phyloP scores from a whole-genome alignment of 2,888 invertebrate species.

The Eudasyphora cyanicolor region DNA sequence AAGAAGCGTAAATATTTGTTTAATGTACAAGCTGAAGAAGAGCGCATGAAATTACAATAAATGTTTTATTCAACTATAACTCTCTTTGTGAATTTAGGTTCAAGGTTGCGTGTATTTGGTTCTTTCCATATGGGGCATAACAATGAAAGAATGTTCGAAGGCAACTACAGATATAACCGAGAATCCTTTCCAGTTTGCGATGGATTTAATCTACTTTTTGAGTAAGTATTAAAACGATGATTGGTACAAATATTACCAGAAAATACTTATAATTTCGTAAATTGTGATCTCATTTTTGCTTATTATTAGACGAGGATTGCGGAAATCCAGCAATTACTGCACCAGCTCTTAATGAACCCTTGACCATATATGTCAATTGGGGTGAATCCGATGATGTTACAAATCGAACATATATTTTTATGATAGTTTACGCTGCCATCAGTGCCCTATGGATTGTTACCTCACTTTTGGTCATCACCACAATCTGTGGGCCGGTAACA shows the following conservation, averaged over 20 bases:
- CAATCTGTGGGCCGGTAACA: conserved; percentile 73
- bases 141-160: conserved; percentile 69
- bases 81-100: conserved; percentile 69
- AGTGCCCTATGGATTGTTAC: conserved; percentile 75
- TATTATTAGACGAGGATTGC: conserved; percentile 70
- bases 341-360: neutral
- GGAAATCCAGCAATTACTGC: conserved; percentile 65
- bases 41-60: neutral
- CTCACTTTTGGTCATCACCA: conserved; percentile 73
- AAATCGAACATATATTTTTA: conserved; percentile 73
- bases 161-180: conserved; percentile 66
- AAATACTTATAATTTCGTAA: neutral
- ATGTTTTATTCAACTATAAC: neutral
- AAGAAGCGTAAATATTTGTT: neutral
- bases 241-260: neutral
- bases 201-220: conserved; percentile 74
- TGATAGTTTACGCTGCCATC: conserved; percentile 73
- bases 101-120: conserved; percentile 75
- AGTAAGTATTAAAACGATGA: conserved; percentile 72
- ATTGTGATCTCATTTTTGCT: neutral
- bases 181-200: conserved; percentile 73
- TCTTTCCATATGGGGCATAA: conserved; percentile 75
- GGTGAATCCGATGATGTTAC: conserved; percentile 69
- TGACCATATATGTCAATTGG: conserved; percentile 70
- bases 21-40: neutral